These are phyloP conservation scores for Blera fallax DNA, from an alignment of 2,888 invertebrate genomes.

Conservation along the genomic window DNA sequence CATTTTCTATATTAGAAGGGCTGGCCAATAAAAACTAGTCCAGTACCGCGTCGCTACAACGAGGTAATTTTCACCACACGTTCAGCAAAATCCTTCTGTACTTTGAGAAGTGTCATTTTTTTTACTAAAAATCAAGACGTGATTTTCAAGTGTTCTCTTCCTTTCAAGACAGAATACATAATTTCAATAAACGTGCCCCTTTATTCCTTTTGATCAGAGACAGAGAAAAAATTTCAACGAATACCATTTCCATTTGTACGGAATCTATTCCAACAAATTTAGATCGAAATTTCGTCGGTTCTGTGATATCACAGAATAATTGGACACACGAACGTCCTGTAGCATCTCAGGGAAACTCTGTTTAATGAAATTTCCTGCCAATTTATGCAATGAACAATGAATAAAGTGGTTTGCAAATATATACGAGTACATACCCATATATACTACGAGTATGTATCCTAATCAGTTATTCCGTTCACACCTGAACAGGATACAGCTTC, in stretches of 20 bases:
- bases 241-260: neutral
- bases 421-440: neutral
- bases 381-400: constrained; percentile 5
- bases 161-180: neutral
- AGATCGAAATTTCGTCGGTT: neutral
- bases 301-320: neutral
- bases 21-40: no score
- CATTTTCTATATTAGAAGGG: no score
- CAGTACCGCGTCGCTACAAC: no score
- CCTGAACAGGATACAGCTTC: neutral
- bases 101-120: neutral
- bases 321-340: neutral
- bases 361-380: constrained; percentile 8
- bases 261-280: neutral
- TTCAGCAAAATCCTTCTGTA: no score
- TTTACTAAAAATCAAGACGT: neutral
- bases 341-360: constrained; percentile 2
- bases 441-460: neutral
- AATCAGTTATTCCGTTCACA: constrained; percentile 41
- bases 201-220: neutral
- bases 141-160: neutral
- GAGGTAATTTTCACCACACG: no score
- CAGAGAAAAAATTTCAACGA: neutral
- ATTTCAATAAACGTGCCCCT: neutral
- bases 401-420: neutral